Conservation (phyloP, 2,797 vertebrate genomes). For the Oreortyx pictus region DNA sequence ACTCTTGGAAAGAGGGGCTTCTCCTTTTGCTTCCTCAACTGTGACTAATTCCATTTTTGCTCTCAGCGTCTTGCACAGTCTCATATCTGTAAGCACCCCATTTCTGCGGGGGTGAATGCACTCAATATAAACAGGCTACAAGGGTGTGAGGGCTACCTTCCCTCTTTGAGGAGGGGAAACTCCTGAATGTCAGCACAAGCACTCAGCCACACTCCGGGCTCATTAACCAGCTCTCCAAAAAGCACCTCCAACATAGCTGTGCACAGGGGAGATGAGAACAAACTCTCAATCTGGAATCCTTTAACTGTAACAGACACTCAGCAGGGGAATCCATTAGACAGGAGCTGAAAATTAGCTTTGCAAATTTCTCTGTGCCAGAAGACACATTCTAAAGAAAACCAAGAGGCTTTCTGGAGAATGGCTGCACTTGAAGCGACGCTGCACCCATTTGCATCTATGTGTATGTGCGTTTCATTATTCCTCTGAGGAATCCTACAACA, state of each 20-base stretch:
- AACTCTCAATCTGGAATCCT: constrained; percentile 23
- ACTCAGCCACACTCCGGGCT: background rate
- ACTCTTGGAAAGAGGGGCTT: background rate
- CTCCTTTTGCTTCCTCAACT: background rate
- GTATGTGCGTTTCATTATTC: background rate
- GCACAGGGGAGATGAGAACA: background rate
- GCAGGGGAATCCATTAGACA: background rate
- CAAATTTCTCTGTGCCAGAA: background rate
- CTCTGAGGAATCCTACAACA: background rate
- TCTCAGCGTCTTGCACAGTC: background rate
- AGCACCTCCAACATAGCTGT: background rate
- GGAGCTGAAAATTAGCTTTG: constrained; percentile 40
- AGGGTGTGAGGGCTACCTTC: background rate
- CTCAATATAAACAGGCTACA: background rate
- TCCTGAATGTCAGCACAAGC: background rate
- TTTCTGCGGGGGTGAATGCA: background rate
- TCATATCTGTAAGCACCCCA: background rate
- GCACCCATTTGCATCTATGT: background rate
- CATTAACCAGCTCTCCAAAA: background rate
- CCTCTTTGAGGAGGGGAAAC: background rate
- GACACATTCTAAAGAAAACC: background rate
- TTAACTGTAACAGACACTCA: background rate
- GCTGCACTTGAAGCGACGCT: background rate
- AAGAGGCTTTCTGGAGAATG: background rate
- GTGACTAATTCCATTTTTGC: background rate